A percentile compares a stretch with the other conserved stretches of the same genome.
phyloP scores from a whole-genome alignment of 2,797 vertebrate species.

The Simalia tracyae region DNA sequence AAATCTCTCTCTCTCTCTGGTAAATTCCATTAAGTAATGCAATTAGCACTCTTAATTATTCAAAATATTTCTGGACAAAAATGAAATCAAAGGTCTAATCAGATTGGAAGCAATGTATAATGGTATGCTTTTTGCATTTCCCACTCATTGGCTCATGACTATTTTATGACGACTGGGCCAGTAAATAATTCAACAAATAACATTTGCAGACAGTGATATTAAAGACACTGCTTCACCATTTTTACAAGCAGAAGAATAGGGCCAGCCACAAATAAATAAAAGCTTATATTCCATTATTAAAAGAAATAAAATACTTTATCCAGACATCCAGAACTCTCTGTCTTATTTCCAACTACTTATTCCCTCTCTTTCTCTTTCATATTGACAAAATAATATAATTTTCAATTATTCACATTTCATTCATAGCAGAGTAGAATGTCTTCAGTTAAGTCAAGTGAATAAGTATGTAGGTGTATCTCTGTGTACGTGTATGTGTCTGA shows the following conservation, averaged over 20 bases:
- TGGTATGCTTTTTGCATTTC: background rate
- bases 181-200: background rate
- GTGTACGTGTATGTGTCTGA: background rate
- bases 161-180: background rate
- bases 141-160: background rate
- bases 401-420: constrained; percentile 22
- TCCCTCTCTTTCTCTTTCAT: background rate
- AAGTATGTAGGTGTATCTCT: too few species aligned
- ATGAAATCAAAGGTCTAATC: background rate
- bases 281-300: constrained; percentile 21
- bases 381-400: constrained; percentile 37
- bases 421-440: constrained; percentile 7
- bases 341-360: constrained; percentile 39
- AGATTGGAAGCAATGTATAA: background rate
- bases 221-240: background rate
- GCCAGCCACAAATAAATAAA: background rate
- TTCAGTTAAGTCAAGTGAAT: constrained; percentile 42
- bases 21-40: background rate
- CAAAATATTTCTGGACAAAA: background rate
- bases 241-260: background rate
- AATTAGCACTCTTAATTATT: background rate
- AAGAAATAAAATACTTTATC: constrained; percentile 36
- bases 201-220: background rate
- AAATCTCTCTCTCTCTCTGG: too few species aligned
- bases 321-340: background rate